Evolutionary conservation across 37 sponge, comb jelly and placozoan species (phyloP).

Genomic region (Tethya wilhelma): DNA sequence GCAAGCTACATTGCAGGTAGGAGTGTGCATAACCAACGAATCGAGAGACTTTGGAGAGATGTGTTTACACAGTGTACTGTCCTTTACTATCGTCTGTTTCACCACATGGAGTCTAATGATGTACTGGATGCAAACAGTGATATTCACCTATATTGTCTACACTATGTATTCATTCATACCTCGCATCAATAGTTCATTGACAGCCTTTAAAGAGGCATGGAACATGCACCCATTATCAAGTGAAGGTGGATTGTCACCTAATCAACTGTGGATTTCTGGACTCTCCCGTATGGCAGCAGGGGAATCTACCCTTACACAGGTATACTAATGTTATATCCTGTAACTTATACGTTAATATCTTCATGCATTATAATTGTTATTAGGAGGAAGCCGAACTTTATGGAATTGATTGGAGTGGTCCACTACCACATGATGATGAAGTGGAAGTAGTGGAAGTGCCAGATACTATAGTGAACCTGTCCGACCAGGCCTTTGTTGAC

Average conservation of each 20-base stretch:
- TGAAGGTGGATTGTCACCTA: constrained; percentile 34
- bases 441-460: too few species aligned
- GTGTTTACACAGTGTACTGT: constrained; percentile 35
- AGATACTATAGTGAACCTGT: too few species aligned
- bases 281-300: too few species aligned
- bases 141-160: constrained; percentile 49
- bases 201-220: constrained; percentile 33
- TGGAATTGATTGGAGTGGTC: too few species aligned
- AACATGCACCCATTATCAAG: constrained; percentile 42
- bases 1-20: constrained; percentile 44
- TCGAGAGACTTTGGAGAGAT: constrained; percentile 71
- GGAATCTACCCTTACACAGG: too few species aligned
- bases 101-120: constrained; percentile 30
- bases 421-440: too few species aligned
- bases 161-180: constrained; percentile 58
- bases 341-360: too few species aligned
- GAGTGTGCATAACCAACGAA: constrained; percentile 75
- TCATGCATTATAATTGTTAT: too few species aligned
- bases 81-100: constrained; percentile 42
- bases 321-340: too few species aligned
- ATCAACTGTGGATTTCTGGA: constrained; percentile 20
- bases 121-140: constrained; percentile 38
- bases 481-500: too few species aligned
- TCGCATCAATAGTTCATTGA: constrained; percentile 28
- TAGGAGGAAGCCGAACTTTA: too few species aligned